A percentile compares a stretch with the other conserved stretches of the same genome.
Conservation (phyloP, 2,797 vertebrate genomes). For the Artibeus lituratus region DNA sequence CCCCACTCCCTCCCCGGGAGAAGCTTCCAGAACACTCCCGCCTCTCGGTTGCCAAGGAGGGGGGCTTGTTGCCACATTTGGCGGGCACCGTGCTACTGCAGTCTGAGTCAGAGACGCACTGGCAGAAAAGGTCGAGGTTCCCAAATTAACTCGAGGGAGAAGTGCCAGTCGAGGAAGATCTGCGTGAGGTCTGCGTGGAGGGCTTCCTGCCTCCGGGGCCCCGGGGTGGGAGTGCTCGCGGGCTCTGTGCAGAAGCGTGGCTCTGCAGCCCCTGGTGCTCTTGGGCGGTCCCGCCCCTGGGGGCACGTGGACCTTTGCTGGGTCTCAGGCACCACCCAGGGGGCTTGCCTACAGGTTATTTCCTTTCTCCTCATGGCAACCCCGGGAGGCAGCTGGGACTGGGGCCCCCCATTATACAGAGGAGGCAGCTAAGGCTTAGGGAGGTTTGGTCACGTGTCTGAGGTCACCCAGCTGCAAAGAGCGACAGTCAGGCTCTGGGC, state of each 20-base stretch:
- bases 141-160: conserved; percentile 66
- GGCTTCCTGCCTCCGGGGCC: background rate
- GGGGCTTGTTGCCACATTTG: conserved; percentile 37
- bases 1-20: background rate
- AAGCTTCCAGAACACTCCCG: conserved; percentile 12
- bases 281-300: background rate
- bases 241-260: background rate
- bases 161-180: background rate
- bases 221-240: accelerated
- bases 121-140: conserved; percentile 60
- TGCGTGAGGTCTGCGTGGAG: background rate
- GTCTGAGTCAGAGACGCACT: conserved; percentile 61
- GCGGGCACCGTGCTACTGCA: conserved; percentile 23
- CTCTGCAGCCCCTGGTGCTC: accelerated
- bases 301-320: background rate
- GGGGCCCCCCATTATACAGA: background rate
- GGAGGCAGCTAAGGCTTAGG: background rate
- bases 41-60: conserved; percentile 27
- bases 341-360: too few species aligned
- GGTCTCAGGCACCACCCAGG: background rate
- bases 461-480: background rate
- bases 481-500: background rate
- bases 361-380: background rate
- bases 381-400: background rate
- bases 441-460: background rate